Evolutionary conservation across 2,113 vertebrate species (phyloP).

Genomic region (Dendropsophus ebraccatus): DNA sequence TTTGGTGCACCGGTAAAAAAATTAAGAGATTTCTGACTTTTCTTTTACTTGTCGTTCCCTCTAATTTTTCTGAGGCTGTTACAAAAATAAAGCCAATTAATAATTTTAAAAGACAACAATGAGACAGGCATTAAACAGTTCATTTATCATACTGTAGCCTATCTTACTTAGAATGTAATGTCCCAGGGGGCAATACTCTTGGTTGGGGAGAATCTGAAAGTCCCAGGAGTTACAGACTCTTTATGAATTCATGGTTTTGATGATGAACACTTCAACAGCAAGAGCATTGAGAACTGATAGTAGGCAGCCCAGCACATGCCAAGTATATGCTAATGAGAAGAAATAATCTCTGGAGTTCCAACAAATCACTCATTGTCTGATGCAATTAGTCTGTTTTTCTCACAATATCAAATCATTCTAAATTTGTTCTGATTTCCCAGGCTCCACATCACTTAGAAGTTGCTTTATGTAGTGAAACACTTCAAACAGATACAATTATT

Average conservation of each 20-base stretch:
- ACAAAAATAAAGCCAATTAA: conserved; percentile 64
- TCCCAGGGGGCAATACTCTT: conserved; percentile 54
- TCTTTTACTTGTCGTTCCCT: conserved; percentile 57
- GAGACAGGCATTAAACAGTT: conserved; percentile 61
- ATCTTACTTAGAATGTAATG: conserved; percentile 59
- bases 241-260: conserved; percentile 62
- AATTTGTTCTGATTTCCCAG: conserved; percentile 68
- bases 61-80: conserved; percentile 58
- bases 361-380: conserved; percentile 67
- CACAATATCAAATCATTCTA: conserved; percentile 65
- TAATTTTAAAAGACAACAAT: conserved; percentile 60
- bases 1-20: background rate
- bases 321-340: conserved; percentile 66
- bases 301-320: conserved; percentile 64
- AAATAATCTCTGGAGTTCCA: conserved; percentile 64
- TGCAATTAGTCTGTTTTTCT: conserved; percentile 69
- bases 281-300: conserved; percentile 64
- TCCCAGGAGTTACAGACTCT: conserved; percentile 63
- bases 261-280: conserved; percentile 61
- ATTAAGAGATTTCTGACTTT: conserved; percentile 47
- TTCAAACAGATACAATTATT: conserved; percentile 53
- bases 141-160: conserved; percentile 63
- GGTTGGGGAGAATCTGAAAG: conserved; percentile 57
- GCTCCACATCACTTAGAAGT: conserved; percentile 62
- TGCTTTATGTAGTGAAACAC: conserved; percentile 61